Evolutionary conservation across 2,797 vertebrate genomes (phyloP), one percentile per base, ranked within the genome.

Genomic region (Typhlichthys subterraneus): DNA sequence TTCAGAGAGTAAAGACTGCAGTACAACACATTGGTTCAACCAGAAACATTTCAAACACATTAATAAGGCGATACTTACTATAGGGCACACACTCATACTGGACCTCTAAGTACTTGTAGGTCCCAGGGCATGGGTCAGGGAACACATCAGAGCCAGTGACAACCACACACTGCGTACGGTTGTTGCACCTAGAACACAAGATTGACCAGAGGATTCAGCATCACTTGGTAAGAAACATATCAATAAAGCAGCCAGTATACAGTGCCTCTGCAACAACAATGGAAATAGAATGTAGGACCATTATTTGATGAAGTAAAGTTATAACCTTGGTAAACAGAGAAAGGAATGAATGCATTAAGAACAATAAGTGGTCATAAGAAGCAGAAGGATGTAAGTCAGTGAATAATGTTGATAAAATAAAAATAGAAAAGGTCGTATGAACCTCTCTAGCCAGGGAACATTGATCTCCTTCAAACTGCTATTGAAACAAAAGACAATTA

Each of bases 1-100:
- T 45, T 57, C 9, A 12, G 17, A 13, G 45, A 51, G 45, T 46
- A 76, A 64, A 77, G 17, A 50, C 46, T 61, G 61, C 7, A 56
- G 68, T 61, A 77, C n/a, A 78, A 64, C 60, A 82, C 65, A 79
- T 66, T 51, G 59, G 46, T 76, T 59, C 50, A 63, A 2, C 66
- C 67, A 69, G 7, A 71, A 68, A 81, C 52, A 64, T 80, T 9
- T 52, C 63, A 61, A 67, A 80, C 69, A 83, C 72, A 56, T 57
- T 9, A 81, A 42, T 23, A 66, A 77, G 62, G 19, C 63, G 66
- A 90, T 96, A 99, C 98, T 99, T 97, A 99, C 98, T 99, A 91
- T 99, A 99, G 87, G 97, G 98, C 88, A 99, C 98, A 94, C 98
- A 99, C 93, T 99, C 97, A 94, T 99, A 99, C 79, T 99, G 98